Conservation (phyloP, 2,113 vertebrate species). For the Sterna hirundo region DNA sequence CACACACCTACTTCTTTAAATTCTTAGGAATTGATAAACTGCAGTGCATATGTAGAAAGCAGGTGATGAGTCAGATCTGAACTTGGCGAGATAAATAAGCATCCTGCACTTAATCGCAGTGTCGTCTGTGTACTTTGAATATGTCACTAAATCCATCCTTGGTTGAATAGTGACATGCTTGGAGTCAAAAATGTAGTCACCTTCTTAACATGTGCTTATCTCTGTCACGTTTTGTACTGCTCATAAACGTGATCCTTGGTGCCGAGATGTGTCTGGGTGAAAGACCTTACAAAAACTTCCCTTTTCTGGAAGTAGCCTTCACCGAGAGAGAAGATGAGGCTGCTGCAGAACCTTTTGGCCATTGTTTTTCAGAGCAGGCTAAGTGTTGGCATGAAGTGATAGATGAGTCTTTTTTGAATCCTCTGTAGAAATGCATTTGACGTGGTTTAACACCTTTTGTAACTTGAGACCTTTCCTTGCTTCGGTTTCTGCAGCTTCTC, state of each 20-base stretch:
- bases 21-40: background rate
- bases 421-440: background rate
- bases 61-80: background rate
- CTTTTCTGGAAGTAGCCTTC: background rate
- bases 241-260: rapidly evolving
- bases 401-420: background rate
- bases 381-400: background rate
- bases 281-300: background rate
- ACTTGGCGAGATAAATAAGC: background rate
- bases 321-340: background rate
- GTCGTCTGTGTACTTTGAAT: rapidly evolving
- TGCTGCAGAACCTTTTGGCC: background rate
- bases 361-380: background rate
- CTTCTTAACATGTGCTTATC: background rate
- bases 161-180: background rate
- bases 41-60: background rate
- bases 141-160: background rate
- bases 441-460: background rate
- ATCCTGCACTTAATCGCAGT: background rate
- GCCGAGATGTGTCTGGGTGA: background rate
- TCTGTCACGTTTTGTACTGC: background rate
- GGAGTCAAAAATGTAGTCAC: background rate
- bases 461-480: background rate
- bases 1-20: background rate
- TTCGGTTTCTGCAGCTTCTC: background rate